Evolutionary conservation across 1,140 invertebrate genomes (phyloP), one percentile per base, ranked within the genome.

Genomic region (Andricus grossulariae): DNA sequence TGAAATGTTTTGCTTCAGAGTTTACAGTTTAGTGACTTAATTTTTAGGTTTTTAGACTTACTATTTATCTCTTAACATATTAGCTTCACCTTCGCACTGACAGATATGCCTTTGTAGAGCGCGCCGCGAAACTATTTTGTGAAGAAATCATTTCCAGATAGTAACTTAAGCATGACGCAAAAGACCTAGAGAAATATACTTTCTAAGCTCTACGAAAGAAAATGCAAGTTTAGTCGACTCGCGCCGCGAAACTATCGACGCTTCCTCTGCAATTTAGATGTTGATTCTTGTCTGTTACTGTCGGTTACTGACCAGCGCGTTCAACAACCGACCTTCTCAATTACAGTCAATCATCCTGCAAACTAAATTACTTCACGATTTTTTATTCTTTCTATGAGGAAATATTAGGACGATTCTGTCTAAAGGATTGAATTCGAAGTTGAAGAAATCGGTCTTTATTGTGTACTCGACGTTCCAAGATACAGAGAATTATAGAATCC

Each of bases 181-280:
- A 76, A 80, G 75, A 83, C 52, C 74, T 21, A 72, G 77, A 80
- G 80, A 81, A 80, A 75, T 75, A 79, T 73, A 82, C 83, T 86
- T 86, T 86, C 84, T 83, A 79, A 66, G 74, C 57, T 32, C 12
- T 15, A 76, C 71, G 74, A 79, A 82, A 75, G 77, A 83, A 81
- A 84, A 84, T 73, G 77, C 81, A 78, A 81, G 76, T 82, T 70
- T 72, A 54, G 70, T 50, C 50, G 16, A 25, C 50, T 50, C 18
- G 39, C 45, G 52, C 57, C 25, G 74, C 11, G 70, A 57, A 75
- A 80, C 50, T 70, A 84, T 79, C 75, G 75, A 77, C 57, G 70
- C 52, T 8, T 72, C 70, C 72, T 49, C 25, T 74, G 39, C 52
- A 18, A 32, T 50, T 19, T 72, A 19, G 25, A 50, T 72, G n/a